Conservation (phyloP, 2,113 vertebrate genomes). For the Myotis brandtii region DNA sequence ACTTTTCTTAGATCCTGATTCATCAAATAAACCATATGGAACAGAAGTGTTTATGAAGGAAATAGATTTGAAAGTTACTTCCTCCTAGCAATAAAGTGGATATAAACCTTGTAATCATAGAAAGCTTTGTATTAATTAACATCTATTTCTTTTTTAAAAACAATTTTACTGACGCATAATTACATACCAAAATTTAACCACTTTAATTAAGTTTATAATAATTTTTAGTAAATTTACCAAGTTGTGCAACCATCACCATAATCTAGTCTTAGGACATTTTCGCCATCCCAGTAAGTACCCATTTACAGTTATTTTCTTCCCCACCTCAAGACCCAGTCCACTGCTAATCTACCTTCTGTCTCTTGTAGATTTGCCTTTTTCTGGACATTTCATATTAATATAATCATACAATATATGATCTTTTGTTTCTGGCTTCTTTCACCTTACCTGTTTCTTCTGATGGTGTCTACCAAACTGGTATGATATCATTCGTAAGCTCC, state of each 20-base stretch:
- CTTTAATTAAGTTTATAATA: neutral
- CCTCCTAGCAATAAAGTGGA: constrained; percentile 95
- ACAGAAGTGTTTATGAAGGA: constrained; percentile 92
- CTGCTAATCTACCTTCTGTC: neutral
- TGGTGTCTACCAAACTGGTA: constrained; percentile 94
- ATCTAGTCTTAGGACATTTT: constrained; percentile 12
- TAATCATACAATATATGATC: neutral
- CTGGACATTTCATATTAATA: neutral
- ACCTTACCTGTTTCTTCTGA: constrained; percentile 92
- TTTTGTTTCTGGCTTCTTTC: constrained; percentile 19
- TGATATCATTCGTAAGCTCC: constrained; percentile 95
- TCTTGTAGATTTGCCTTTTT: constrained; percentile 4
- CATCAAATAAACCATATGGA: constrained; percentile 92
- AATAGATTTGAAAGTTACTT: constrained; percentile 95
- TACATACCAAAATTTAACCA: neutral
- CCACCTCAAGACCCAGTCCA: neutral
- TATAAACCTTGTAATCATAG: constrained; percentile 92
- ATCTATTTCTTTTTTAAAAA: neutral
- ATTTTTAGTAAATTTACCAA: constrained; percentile 24
- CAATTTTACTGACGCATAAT: neutral
- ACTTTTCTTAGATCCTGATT: constrained; percentile 96
- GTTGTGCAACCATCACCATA: neutral
- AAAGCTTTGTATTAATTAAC: constrained; percentile 93
- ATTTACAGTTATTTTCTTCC: neutral
- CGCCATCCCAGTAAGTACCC: neutral